Evolutionary conservation across 1,140 invertebrate species (phyloP), one percentile per base, ranked within the genome.

Genomic region (Caenorhabditis briggsae): DNA sequence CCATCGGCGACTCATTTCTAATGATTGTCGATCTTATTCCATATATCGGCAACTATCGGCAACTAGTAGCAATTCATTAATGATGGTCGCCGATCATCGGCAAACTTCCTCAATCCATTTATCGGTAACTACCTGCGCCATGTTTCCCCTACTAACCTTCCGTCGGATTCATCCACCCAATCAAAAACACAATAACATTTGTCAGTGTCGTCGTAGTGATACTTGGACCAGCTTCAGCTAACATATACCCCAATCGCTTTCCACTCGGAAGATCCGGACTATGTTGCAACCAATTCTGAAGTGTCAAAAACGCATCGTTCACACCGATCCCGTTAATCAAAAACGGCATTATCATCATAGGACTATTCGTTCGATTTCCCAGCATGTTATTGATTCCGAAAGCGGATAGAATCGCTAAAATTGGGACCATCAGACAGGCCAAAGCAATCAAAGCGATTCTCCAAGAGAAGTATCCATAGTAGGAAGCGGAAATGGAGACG

Each of bases 191-290:
- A 87, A 98, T 95, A 94, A 98, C 96, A 93, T 98, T 96, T 0
- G 97, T 99, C n/a, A 98, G 93, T 0, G 97, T 98, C 0, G 97
- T 98, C 86, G 98, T 98, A 33, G 97, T 98, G 84, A 99, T 97
- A 2, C 97, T 98, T 14, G 98, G 97, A 0, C 97, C 97, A n/a
- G 97, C 97, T 92, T 97, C 96, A 46, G 88, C 85, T 12, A 92
- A 87, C 41, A 92, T 86, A n/a, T 89, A 56, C 18, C 90, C 90
- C 55, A 92, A 55, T 23, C 87, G n/a, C 43, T 88, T 83, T 14
- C 82, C 86, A 16, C 46, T 25, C 46, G 88, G 20, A 16, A 50
- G 50, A 55, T 83, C 87, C 6, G 64, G 50, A 61, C 89, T 55
- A 78, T 84, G 65, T 20, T 91, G 64, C 55, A 92, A 74, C 90